phyloP scores from a whole-genome alignment of 2,888 invertebrate species.

The Pilophorus perplexus region DNA sequence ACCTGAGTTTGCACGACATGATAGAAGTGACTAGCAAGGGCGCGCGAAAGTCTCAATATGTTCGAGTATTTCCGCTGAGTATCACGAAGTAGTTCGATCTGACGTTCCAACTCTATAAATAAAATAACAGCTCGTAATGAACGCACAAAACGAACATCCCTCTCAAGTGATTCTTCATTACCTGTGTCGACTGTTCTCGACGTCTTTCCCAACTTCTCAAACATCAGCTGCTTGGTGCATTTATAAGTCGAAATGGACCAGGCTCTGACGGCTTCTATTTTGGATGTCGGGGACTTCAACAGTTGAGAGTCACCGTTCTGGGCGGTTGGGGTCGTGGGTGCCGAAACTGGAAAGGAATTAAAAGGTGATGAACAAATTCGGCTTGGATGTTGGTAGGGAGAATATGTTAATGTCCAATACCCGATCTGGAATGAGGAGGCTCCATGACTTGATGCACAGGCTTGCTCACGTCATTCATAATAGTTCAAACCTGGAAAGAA shows the following conservation, averaged over 20 bases:
- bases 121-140: neutral
- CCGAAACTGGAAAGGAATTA: constrained; percentile 29
- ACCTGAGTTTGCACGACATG: constrained; percentile 79
- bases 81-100: constrained; percentile 88
- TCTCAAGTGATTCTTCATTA: too few species aligned
- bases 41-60: constrained; percentile 79
- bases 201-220: constrained; percentile 93
- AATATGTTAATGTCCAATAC: constrained; percentile 9
- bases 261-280: constrained; percentile 88
- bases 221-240: constrained; percentile 93
- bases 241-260: constrained; percentile 99
- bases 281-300: constrained; percentile 68
- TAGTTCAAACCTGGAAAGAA: too few species aligned
- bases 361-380: neutral
- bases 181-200: constrained; percentile 85
- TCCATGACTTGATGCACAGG: constrained; percentile 74
- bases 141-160: neutral
- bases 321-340: constrained; percentile 58
- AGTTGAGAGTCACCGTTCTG: constrained; percentile 66
- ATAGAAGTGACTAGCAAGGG: constrained; percentile 83
- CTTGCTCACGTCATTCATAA: constrained; percentile 55
- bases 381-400: neutral
- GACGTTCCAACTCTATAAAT: constrained; percentile 77
- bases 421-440: constrained; percentile 48
- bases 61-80: constrained; percentile 90